Percentiles rank a stretch among this genome's conserved stretches.
These are phyloP conservation scores for Uria lomvia DNA, from an alignment of 2,113 vertebrate genomes.

Conservation along the genomic window DNA sequence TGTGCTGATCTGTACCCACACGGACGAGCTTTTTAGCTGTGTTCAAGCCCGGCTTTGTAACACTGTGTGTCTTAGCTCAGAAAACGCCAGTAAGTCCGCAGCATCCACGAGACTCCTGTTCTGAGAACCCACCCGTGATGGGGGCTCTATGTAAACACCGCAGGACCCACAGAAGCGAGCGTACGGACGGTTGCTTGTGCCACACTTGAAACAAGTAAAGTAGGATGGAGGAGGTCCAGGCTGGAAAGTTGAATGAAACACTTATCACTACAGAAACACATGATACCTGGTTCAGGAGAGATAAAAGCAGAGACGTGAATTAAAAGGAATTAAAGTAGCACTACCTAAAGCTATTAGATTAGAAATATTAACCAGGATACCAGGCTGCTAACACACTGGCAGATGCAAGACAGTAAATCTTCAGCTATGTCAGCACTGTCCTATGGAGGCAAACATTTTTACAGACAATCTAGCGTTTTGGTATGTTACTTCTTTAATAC, in stretches of 20 bases:
- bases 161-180: constrained; percentile 83
- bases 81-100: not conserved
- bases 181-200: constrained; percentile 73
- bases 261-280: not conserved
- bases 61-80: constrained; percentile 45
- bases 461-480: not conserved
- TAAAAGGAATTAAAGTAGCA: not conserved
- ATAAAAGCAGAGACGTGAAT: not conserved
- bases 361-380: not conserved
- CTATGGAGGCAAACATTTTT: not conserved
- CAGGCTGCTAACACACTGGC: not conserved
- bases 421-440: not conserved
- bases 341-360: not conserved
- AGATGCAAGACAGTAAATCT: not conserved
- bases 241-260: constrained; percentile 63
- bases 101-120: not conserved
- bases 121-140: constrained; percentile 5
- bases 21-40: not conserved
- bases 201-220: constrained; percentile 80
- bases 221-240: constrained; percentile 50
- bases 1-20: accelerated
- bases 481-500: not conserved
- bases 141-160: constrained; percentile 75
- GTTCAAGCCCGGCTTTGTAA: not conserved
- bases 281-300: not conserved